Evolutionary conservation across 2,888 invertebrate genomes (phyloP).

Genomic region (Cheilosia pagana): DNA sequence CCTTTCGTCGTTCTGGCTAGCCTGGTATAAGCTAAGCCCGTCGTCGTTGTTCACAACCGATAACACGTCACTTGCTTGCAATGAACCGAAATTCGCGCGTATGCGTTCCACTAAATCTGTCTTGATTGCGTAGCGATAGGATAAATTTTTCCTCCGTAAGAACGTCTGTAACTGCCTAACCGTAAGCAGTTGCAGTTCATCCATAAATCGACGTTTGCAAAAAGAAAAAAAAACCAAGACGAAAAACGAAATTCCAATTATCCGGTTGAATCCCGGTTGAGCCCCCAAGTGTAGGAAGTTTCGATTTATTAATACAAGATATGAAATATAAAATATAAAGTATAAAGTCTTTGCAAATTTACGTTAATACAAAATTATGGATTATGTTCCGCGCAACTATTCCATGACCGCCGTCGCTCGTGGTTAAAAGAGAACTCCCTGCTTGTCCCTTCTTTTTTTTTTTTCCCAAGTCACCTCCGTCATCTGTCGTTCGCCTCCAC

Average conservation of each 20-base stretch:
- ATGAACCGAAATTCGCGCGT: not conserved
- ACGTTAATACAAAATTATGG: no score
- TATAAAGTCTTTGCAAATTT: no score
- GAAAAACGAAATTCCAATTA: not conserved
- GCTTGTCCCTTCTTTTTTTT: no score
- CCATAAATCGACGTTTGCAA: constrained; percentile 8
- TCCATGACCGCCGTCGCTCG: no score
- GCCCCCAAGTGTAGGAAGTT: no score
- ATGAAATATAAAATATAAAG: no score
- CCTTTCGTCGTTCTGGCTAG: not conserved
- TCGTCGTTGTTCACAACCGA: not conserved
- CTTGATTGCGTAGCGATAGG: constrained; percentile 8
- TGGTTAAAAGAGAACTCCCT: no score
- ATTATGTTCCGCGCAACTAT: no score
- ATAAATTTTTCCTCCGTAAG: not conserved
- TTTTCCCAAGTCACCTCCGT: no score
- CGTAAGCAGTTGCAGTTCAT: constrained; percentile 1
- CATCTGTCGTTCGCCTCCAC: no score
- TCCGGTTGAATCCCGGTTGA: not conserved
- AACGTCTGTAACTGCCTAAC: constrained; percentile 7
- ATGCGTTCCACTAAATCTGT: constrained; percentile 15
- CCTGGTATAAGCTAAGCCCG: not conserved
- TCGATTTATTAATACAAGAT: no score
- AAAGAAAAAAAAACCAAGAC: no score
- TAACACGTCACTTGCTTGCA: not conserved